Evolutionary conservation across 2,888 invertebrate genomes (phyloP).

Genomic region (Lordiphosa andalusiaca): DNA sequence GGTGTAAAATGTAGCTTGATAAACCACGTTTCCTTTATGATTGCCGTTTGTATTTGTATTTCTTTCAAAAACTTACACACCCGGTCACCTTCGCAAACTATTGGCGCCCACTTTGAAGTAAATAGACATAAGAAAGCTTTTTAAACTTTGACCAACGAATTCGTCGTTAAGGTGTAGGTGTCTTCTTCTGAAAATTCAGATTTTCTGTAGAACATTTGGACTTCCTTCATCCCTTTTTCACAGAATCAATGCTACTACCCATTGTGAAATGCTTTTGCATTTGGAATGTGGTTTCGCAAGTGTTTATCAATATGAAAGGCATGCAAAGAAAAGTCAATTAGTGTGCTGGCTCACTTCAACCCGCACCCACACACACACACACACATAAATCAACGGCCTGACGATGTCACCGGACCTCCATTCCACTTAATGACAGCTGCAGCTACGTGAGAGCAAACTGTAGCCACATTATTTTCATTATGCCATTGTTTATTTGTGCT

Average conservation of each 20-base stretch:
- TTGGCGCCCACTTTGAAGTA: too few relatives aligned
- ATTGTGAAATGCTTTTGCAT: conserved; percentile 13
- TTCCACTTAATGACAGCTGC: conserved; percentile 67
- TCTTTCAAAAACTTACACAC: too few relatives aligned
- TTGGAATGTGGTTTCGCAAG: conserved; percentile 46
- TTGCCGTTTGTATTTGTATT: too few relatives aligned
- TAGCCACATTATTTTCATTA: conserved; percentile 71
- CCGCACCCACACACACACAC: conserved; percentile 7
- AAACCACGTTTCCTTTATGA: too few relatives aligned
- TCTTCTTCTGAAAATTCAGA: background rate
- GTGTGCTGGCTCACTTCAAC: conserved; percentile 37
- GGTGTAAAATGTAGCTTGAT: too few relatives aligned
- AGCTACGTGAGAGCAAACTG: conserved; percentile 43
- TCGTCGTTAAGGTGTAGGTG: too few relatives aligned
- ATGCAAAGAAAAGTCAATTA: conserved; percentile 40
- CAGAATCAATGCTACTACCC: conserved; percentile 16
- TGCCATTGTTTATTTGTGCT: conserved; percentile 47
- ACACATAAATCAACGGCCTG: conserved; percentile 50
- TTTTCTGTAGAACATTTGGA: conserved; percentile 3
- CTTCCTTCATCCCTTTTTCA: conserved; percentile 1
- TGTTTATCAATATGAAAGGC: conserved; percentile 55
- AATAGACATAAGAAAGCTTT: too few relatives aligned
- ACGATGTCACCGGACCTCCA: conserved; percentile 30
- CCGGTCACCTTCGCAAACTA: too few relatives aligned
- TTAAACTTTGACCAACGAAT: too few relatives aligned